Base-by-base conservation (phyloP, 2,797 vertebrate genomes). In the Ptychadena robeensis region DNA sequence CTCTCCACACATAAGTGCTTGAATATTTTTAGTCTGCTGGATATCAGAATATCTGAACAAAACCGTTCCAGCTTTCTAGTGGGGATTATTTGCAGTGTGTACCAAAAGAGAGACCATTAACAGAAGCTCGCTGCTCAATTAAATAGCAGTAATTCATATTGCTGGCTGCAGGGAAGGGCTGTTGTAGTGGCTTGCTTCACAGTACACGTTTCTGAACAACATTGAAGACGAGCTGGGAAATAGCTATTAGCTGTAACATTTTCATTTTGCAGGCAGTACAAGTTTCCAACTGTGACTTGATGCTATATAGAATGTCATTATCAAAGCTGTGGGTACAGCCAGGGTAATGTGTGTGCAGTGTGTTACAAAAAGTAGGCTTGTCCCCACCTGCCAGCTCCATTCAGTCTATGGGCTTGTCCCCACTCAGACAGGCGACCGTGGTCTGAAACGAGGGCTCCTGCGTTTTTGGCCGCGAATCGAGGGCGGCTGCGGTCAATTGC, bases 21-120 rank as follows among this genome's bases (percentile, higher is more conserved):
- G 69, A 79, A 79, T 83, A 83, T 79, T 79, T 59, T 79, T 83
- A 34, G 63, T 18, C 40, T 57, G 70, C 31, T 57, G 40, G 74
- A 67, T 73, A 53, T 83, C 57, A 82, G 73, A n/a, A 72, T 66
- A 78, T 79, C 57, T 72, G 38, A 38, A 12, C 68, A 79, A 38
- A 48, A 65, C 38, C 9, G 66, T 79, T 25, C 67, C 10, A 28
- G 15, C 59, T 74, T 68, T 68, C 64, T 73, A 25, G 38, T 34
- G 40, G 34, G 63, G 48, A 79, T 74, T 79, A 28, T 40, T 63
- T 57, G 61, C 12, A 83, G 71, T 15, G 57, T 67, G 64, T 59
- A 38, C 15, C 22, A 65, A 25, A 79, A 37, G 30, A 73, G 37
- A 78, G 71, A 67, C 48, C 68, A 83, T 83, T 73, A 83, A 72